These are phyloP conservation scores for Valencia hispanica DNA, from an alignment of 2,797 vertebrate genomes.

Conservation along the genomic window DNA sequence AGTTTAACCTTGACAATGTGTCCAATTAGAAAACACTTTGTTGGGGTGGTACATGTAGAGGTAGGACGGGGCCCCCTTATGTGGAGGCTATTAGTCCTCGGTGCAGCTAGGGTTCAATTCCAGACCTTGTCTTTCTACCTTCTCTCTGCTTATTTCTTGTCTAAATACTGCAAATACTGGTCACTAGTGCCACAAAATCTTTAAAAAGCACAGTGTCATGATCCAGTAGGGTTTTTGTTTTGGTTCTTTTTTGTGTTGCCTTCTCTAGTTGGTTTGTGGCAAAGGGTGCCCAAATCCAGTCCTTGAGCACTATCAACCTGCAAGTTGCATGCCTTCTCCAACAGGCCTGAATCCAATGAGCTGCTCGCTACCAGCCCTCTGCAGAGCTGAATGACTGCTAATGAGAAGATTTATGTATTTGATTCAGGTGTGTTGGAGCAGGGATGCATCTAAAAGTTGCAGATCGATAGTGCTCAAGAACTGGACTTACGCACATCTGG, in stretches of 20 bases:
- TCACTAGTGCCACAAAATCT: neutral
- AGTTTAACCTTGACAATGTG: too few relatives aligned
- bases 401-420: neutral
- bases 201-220: neutral
- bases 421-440: neutral
- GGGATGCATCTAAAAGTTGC: too few relatives aligned
- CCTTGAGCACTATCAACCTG: too few relatives aligned
- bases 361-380: neutral
- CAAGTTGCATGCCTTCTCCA: too few relatives aligned
- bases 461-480: too few relatives aligned
- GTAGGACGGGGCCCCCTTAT: too few relatives aligned
- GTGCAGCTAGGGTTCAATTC: too few relatives aligned
- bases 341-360: neutral
- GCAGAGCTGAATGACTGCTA: neutral
- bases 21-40: too few relatives aligned
- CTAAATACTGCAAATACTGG: neutral
- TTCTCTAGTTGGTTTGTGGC: neutral
- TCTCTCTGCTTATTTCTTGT: neutral
- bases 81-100: too few relatives aligned
- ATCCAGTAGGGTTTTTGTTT: neutral
- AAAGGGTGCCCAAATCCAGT: too few relatives aligned
- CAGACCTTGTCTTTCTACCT: neutral
- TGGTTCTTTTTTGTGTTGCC: neutral
- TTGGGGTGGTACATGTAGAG: too few relatives aligned
- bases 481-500: too few relatives aligned